Evolutionary conservation across 2,797 vertebrate genomes (phyloP).

Genomic region (Leptoclinus maculatus): DNA sequence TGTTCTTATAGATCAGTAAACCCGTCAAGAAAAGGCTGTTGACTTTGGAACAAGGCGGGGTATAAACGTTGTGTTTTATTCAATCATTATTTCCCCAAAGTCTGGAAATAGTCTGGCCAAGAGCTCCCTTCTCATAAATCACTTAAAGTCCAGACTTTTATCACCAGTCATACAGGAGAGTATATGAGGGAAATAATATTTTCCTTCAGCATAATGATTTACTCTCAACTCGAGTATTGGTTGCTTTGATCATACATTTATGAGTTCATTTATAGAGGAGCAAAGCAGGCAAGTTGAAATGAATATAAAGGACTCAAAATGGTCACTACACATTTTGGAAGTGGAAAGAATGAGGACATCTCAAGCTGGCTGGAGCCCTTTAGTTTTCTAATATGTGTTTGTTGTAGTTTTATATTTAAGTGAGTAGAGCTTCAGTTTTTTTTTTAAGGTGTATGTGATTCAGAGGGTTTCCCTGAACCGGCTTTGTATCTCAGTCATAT

Average conservation of each 20-base stretch:
- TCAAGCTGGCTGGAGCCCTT: neutral
- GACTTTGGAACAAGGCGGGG: conserved; percentile 48
- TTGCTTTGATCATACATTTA: conserved; percentile 43
- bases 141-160: conserved; percentile 27
- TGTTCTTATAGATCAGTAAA: conserved; percentile 48
- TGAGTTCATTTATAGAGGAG: conserved; percentile 34
- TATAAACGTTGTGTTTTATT: conserved; percentile 55
- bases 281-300: conserved; percentile 3
- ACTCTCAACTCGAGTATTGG: neutral
- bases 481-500: neutral
- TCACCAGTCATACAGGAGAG: conserved; percentile 20
- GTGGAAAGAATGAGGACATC: neutral
- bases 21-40: conserved; percentile 55
- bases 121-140: conserved; percentile 52
- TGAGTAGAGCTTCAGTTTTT: neutral
- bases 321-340: neutral
- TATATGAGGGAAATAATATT: conserved; percentile 17
- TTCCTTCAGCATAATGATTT: conserved; percentile 22
- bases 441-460: neutral
- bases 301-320: neutral
- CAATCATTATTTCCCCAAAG: conserved; percentile 40
- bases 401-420: neutral
- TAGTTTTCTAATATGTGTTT: neutral
- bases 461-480: neutral
- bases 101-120: conserved; percentile 37